Percentiles rank a stretch among this genome's conserved stretches.
Evolutionary conservation across 2,113 vertebrate species (phyloP).

Genomic region (Epinephelus lanceolatus): DNA sequence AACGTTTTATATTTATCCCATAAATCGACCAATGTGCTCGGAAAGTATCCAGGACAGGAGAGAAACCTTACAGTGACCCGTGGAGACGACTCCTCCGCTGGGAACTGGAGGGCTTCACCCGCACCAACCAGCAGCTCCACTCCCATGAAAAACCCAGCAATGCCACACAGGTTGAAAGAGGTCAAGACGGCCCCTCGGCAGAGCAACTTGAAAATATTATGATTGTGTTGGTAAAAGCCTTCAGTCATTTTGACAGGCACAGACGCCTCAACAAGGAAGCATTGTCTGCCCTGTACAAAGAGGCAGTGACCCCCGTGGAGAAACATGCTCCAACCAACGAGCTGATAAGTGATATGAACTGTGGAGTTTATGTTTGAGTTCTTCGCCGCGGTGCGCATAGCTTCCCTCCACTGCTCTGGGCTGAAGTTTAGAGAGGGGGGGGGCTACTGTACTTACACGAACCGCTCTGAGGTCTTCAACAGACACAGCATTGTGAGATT

Average conservation of each 20-base stretch:
- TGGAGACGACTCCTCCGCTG: constrained; percentile 51
- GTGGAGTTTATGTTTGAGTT: constrained; percentile 66
- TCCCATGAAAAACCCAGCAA: constrained; percentile 47
- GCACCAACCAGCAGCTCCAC: constrained; percentile 33
- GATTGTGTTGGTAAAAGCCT: constrained; percentile 69
- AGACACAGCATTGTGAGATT: constrained; percentile 27
- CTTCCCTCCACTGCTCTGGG: constrained; percentile 27
- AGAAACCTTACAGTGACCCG: constrained; percentile 57
- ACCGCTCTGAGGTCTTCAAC: background rate
- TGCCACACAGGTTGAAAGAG: constrained; percentile 78
- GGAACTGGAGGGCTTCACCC: constrained; percentile 51
- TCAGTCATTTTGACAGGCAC: constrained; percentile 71
- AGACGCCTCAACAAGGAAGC: constrained; percentile 49
- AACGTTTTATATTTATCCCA: constrained; percentile 59
- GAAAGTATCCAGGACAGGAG: constrained; percentile 19
- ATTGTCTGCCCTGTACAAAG: constrained; percentile 44
- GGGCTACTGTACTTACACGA: background rate
- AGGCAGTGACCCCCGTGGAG: constrained; percentile 39
- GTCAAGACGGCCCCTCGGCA: constrained; percentile 9
- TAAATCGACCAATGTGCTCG: constrained; percentile 4
- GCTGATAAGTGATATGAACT: constrained; percentile 76
- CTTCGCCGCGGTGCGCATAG: constrained; percentile 20
- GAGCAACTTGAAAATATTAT: constrained; percentile 67
- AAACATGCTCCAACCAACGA: constrained; percentile 58
- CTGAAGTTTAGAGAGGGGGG: constrained; percentile 13